These are phyloP conservation scores for Mythimna loreyi DNA, from an alignment of 2,888 invertebrate species.

Conservation along the genomic window DNA sequence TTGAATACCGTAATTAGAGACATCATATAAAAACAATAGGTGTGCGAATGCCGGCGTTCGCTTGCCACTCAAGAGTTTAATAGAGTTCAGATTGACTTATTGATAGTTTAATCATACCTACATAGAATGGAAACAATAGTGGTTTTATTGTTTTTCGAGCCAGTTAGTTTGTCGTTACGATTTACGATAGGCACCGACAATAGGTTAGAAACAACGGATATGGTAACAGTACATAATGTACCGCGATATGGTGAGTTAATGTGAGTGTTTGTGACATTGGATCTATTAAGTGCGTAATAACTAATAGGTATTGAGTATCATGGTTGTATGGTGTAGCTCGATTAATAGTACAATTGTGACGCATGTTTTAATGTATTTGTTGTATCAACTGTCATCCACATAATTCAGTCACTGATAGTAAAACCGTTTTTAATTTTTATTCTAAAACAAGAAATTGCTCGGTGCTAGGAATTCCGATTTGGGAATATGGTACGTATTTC, in stretches of 20 bases:
- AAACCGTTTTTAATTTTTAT: no score
- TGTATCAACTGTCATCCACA: neutral
- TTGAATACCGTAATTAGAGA: no score
- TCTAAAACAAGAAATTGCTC: no score
- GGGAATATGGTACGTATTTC: no score
- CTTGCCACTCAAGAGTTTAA: no score
- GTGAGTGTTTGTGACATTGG: conserved; percentile 56
- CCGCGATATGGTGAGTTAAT: conserved; percentile 43
- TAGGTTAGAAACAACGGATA: conserved; percentile 21
- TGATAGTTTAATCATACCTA: conserved; percentile 9
- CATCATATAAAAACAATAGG: no score
- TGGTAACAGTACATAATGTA: conserved; percentile 17
- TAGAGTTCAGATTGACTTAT: neutral
- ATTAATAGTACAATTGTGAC: neutral
- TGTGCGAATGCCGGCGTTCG: no score
- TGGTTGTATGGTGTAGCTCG: conserved; percentile 14
- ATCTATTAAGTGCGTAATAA: conserved; percentile 53
- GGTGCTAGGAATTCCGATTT: no score
- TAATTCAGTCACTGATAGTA: neutral
- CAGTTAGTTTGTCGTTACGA: conserved; percentile 14
- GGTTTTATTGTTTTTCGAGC: conserved; percentile 41
- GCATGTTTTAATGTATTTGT: neutral
- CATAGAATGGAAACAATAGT: conserved; percentile 10
- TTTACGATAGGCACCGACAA: conserved; percentile 20
- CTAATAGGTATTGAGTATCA: conserved; percentile 38